Evolutionary conservation across 2,113 vertebrate genomes (phyloP).

Genomic region (Leptobrachium leishanense): DNA sequence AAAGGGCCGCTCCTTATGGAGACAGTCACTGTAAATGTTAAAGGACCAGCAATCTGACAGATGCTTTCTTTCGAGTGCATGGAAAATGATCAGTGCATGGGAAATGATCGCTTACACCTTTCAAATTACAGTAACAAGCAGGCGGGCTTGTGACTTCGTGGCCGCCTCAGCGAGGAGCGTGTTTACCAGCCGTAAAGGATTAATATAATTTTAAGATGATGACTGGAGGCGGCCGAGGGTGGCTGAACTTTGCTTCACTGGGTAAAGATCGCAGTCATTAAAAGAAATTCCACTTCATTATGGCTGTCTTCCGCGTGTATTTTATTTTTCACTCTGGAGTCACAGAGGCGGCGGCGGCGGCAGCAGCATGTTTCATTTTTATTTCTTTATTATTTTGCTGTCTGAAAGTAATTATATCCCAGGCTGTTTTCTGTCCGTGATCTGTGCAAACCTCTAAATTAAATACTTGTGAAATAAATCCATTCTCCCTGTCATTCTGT

Average conservation of each 20-base stretch:
- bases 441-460: neutral
- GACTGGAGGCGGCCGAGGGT: neutral
- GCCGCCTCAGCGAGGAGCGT: neutral
- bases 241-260: neutral
- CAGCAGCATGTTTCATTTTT: neutral
- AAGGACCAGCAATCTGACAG: neutral
- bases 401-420: neutral
- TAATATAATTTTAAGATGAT: constrained; percentile 15
- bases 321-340: neutral
- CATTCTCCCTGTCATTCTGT: too few species aligned
- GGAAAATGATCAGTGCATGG: neutral
- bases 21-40: neutral
- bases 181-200: neutral
- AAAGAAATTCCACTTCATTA: neutral
- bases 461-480: too few species aligned
- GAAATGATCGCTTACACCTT: neutral
- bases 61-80: too few species aligned
- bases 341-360: neutral
- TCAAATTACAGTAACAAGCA: neutral
- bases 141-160: neutral
- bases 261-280: neutral
- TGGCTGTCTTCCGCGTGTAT: neutral
- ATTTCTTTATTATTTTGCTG: neutral
- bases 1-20: too few species aligned
- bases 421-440: neutral